A percentile compares a stretch with the other conserved stretches of the same genome.
phyloP scores from a whole-genome alignment of 2,113 vertebrate species.

The Oenanthe melanoleuca region DNA sequence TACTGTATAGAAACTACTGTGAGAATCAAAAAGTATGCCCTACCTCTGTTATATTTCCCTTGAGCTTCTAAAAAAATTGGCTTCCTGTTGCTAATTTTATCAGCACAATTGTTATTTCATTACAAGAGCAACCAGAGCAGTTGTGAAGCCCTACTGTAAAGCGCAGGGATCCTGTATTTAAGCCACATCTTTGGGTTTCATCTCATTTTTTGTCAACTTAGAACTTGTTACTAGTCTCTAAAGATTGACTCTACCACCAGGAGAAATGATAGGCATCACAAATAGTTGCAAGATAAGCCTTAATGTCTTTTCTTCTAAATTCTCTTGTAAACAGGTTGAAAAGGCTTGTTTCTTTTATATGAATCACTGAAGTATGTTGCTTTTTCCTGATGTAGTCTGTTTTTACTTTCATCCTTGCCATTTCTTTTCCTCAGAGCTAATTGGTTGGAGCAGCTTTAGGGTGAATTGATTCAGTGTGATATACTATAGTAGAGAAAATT shows the following conservation, averaged over 20 bases:
- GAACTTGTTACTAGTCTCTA: background rate
- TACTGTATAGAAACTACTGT: slow-evolving; percentile 35
- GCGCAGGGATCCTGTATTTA: background rate
- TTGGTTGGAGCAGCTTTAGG: background rate
- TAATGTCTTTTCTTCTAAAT: background rate
- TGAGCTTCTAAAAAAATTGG: background rate
- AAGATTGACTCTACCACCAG: background rate
- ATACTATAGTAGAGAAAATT: background rate
- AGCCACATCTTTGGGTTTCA: background rate
- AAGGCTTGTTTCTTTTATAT: background rate
- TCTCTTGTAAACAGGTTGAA: background rate
- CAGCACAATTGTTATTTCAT: background rate
- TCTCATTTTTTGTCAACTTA: background rate
- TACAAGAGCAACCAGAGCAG: background rate
- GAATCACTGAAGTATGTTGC: background rate
- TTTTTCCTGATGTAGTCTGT: background rate
- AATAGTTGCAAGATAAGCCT: background rate
- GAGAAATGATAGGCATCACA: background rate
- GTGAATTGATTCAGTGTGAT: background rate
- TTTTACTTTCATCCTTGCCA: background rate
- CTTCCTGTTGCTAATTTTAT: background rate
- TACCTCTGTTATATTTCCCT: slow-evolving; percentile 8
- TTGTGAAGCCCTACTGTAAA: background rate
- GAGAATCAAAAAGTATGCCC: slow-evolving; percentile 10
- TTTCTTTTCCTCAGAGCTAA: background rate